These are phyloP conservation scores for Amphiprion percula DNA, from an alignment of 2,113 vertebrate species.

Conservation along the genomic window DNA sequence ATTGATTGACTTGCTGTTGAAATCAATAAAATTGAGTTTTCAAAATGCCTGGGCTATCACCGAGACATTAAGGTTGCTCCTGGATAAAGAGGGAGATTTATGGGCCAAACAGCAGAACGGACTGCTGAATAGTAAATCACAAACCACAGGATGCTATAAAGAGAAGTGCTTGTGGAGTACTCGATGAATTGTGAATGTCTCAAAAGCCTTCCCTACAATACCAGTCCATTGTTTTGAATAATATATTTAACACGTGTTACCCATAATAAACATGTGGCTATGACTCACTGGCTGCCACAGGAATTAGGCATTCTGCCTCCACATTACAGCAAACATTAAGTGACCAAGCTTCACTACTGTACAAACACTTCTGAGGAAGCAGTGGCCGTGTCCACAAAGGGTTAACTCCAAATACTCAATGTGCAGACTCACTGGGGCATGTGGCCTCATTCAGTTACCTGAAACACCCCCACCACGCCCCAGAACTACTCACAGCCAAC, in stretches of 20 bases:
- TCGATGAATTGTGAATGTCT: conserved; percentile 1
- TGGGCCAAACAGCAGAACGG: conserved; percentile 15
- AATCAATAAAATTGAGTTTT: conserved; percentile 59
- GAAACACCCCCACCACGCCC: conserved; percentile 74
- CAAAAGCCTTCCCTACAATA: neutral
- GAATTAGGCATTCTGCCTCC: neutral
- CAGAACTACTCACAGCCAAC: conserved; percentile 67
- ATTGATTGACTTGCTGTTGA: conserved; percentile 60
- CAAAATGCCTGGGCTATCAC: conserved; percentile 23
- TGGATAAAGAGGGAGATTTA: conserved; percentile 56
- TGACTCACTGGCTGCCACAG: neutral
- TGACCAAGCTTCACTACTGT: neutral
- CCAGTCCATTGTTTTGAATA: conserved; percentile 4
- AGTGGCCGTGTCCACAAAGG: conserved; percentile 4
- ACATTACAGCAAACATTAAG: neutral
- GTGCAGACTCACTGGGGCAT: conserved; percentile 60
- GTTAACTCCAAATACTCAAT: conserved; percentile 58
- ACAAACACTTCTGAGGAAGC: conserved; percentile 21
- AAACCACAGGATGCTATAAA: conserved; percentile 26
- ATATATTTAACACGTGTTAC: neutral
- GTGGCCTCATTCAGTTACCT: conserved; percentile 84
- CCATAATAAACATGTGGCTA: neutral
- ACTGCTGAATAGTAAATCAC: conserved; percentile 45
- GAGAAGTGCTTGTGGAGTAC: neutral
- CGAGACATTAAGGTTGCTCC: conserved; percentile 45